phyloP scores from a whole-genome alignment of 2,797 vertebrate genomes.

The Xenopus petersii region DNA sequence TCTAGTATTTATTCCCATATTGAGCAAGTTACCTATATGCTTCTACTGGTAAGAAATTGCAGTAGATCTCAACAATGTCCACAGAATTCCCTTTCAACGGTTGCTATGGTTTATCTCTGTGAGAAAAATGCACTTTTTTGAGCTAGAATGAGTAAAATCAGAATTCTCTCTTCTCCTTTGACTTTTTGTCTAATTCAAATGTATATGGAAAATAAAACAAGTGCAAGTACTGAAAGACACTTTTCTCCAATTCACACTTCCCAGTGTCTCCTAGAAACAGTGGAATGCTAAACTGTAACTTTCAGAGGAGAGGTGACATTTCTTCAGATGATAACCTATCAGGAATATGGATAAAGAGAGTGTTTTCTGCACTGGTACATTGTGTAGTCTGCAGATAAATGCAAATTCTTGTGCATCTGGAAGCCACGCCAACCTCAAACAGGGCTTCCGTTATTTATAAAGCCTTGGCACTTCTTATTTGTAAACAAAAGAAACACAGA shows the following conservation, averaged over 20 bases:
- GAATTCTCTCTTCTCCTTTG: no score
- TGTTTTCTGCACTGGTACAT: conserved; percentile 24
- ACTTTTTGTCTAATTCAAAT: no score
- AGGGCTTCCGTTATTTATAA: conserved; percentile 4
- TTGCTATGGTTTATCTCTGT: no score
- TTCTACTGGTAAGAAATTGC: no score
- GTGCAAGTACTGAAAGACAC: no score
- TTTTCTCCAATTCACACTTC: not conserved
- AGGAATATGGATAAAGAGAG: conserved; percentile 16
- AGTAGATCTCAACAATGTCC: no score
- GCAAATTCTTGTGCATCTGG: conserved; percentile 36
- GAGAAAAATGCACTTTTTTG: no score
- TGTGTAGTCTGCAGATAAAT: conserved; percentile 33
- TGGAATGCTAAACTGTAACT: conserved; percentile 34
- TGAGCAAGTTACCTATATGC: no score
- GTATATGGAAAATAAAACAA: no score
- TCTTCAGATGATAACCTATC: conserved; percentile 36
- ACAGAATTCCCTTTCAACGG: no score
- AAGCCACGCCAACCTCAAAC: conserved; percentile 18
- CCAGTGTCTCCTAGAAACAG: not conserved
- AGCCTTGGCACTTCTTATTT: conserved; percentile 21
- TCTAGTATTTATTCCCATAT: no score
- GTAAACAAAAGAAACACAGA: conserved; percentile 17
- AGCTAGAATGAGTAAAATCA: no score
- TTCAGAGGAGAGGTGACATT: conserved; percentile 19